phyloP scores from a whole-genome alignment of 2,797 vertebrate species.

The Leuciscus waleckii region DNA sequence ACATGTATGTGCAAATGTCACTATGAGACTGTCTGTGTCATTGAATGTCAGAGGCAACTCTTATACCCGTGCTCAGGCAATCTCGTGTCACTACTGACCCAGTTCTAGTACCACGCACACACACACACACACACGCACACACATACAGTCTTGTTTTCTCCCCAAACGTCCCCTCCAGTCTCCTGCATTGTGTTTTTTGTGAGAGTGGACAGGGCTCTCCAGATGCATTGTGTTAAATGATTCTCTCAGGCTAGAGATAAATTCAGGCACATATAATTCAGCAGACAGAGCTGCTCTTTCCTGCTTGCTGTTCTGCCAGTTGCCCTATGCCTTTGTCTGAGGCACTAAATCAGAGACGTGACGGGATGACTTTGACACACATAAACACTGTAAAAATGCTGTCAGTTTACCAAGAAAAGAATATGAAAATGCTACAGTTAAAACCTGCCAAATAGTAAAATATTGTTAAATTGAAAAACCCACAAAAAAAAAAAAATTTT shows the following conservation, averaged over 20 bases:
- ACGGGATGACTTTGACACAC: background rate
- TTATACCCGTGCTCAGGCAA: conserved; percentile 24
- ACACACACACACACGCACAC: conserved; percentile 12
- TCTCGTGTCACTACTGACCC: conserved; percentile 56
- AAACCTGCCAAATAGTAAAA: background rate
- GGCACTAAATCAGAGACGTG: background rate
- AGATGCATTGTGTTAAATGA: conserved; percentile 41
- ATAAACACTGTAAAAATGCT: background rate
- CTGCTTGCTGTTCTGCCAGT: conserved; percentile 12
- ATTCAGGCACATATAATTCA: conserved; percentile 3
- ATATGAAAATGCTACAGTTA: background rate
- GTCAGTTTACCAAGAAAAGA: background rate
- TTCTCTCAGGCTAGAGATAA: conserved; percentile 43
- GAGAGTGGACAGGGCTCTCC: conserved; percentile 6
- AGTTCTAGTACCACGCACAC: conserved; percentile 36
- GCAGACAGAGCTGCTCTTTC: conserved; percentile 17
- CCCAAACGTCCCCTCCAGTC: conserved; percentile 13
- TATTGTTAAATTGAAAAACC: no score
- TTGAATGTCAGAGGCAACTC: conserved; percentile 1
- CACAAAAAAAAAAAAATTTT: no score
- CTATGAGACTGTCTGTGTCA: background rate
- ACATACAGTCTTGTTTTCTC: conserved; percentile 5
- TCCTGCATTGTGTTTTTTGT: conserved; percentile 40
- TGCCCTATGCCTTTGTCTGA: background rate
- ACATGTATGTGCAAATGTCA: background rate